phyloP scores from a whole-genome alignment of 2,113 vertebrate species.

The Nesospiza acunhae region DNA sequence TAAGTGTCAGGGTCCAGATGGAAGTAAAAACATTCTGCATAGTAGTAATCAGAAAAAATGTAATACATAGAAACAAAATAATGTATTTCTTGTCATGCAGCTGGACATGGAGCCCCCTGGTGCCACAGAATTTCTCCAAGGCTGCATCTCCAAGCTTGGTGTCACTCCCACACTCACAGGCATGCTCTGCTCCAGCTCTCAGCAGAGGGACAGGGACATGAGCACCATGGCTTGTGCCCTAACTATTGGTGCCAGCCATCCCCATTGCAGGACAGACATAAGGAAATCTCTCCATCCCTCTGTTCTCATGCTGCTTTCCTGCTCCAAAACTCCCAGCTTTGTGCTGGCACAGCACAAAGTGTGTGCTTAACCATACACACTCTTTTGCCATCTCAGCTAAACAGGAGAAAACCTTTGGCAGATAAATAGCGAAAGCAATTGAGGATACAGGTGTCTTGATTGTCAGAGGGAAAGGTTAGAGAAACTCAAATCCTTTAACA shows the following conservation, averaged over 20 bases:
- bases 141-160: background rate
- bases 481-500: background rate
- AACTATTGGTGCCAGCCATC: fast-evolving
- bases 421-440: background rate
- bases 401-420: background rate
- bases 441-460: background rate
- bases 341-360: background rate
- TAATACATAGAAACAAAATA: background rate
- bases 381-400: background rate
- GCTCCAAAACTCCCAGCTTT: background rate
- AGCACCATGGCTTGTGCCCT: background rate
- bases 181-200: background rate
- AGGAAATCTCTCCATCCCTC: background rate
- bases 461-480: background rate
- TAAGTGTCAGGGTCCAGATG: background rate
- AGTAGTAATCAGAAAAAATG: background rate
- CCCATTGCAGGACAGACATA: background rate
- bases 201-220: background rate
- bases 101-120: background rate
- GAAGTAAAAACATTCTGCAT: background rate
- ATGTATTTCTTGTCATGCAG: background rate
- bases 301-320: background rate
- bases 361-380: background rate
- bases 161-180: background rate
- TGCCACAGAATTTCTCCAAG: background rate